Base-by-base conservation (phyloP, 2,888 invertebrate genomes). In the Sinodicranocentrus sp. region DNA sequence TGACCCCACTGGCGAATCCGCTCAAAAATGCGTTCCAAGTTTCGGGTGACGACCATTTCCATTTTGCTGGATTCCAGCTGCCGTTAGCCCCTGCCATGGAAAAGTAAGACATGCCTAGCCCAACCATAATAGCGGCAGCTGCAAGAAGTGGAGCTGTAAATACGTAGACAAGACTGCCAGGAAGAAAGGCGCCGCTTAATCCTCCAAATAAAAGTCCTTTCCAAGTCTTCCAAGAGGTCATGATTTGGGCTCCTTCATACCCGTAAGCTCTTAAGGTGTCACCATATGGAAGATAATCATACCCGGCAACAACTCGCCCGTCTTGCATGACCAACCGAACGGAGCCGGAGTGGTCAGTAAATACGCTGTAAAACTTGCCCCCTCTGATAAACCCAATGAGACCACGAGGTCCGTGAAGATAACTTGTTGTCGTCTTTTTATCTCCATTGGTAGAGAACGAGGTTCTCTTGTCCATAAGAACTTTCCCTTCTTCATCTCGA, bases 201-300 rank as follows among this genome's bases (percentile, higher is more conserved):
- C 21, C 54, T 0, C 84, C 84, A 6, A 25, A 23, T 15, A 80
- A 59, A 10, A 82, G 13, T 0, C 76, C 48, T 8, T 19, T 26
- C 19, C 23, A 82, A 23, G 80, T 76, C 2, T 28, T n/a, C 6
- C n/a, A n/a, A n/a, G n/a, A n/a, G n/a, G n/a, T n/a, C n/a, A n/a
- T n/a, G n/a, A n/a, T n/a, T n/a, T n/a, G n/a, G n/a, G n/a, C n/a
- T n/a, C n/a, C n/a, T n/a, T n/a, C n/a, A n/a, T n/a, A n/a, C n/a
- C n/a, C n/a, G n/a, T n/a, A n/a, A n/a, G 48, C 13, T 2, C 87
- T 65, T 82, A 88, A 85, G 0, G 82, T 0, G 13, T 80, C 73
- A 0, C 89, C 89, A 54, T 89, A 89, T 0, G 89, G 89, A 17
- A 84, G 26, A 70, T 89, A 89, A 63, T 89, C 88, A 54, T 89